Evolutionary conservation across 2,113 vertebrate species (phyloP), one percentile per base, ranked within the genome.

Genomic region (Rhabdornis inornatus): DNA sequence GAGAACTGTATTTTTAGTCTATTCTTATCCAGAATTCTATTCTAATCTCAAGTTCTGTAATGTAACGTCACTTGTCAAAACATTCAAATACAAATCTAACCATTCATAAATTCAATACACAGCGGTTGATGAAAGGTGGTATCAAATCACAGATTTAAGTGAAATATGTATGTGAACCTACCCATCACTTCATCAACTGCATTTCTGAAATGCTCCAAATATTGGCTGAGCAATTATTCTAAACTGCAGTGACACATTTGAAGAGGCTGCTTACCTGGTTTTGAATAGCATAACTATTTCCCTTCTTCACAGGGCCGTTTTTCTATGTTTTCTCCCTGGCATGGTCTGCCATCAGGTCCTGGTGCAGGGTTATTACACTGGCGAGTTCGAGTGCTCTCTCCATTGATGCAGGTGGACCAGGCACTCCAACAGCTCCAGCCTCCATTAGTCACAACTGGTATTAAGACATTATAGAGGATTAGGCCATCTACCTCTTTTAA

Each of bases 371-470:
- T 97, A 63, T 98, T 98, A 83, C 98, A 98, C 20, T 33, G n/a
- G 3, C 98, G 98, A 28, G 92, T 98, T 47, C 97, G 97, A 50
- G 35, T 96, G 11, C 40, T 97, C 89, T 93, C 97, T 31, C 77
- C 92, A 42, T 84, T 71, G 12, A 24, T 89, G 21, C 98, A 99
- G 22, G 14, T 6, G 22, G 97, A 97, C 98, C 98, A 98, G 42
- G 72, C 7, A 37, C 97, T 96, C 98, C 98, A 99, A 74, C 98
- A 99, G 19, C 90, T 97, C 98, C 98, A 98, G 86, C 98, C 97
- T 45, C 98, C 98, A 33, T 98, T 87, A 31, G 25, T 63, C 82
- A 65, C 52, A 70, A 37, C 96, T 97, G 52, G 6, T 13, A 83
- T 35, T 40, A 83, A 75, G 45, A 92, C 70, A 87, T 22, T 8